Percentiles rank a stretch among this genome's conserved stretches.
phyloP scores from a whole-genome alignment of 2,888 invertebrate genomes.

The Ecliptopera silaceata region DNA sequence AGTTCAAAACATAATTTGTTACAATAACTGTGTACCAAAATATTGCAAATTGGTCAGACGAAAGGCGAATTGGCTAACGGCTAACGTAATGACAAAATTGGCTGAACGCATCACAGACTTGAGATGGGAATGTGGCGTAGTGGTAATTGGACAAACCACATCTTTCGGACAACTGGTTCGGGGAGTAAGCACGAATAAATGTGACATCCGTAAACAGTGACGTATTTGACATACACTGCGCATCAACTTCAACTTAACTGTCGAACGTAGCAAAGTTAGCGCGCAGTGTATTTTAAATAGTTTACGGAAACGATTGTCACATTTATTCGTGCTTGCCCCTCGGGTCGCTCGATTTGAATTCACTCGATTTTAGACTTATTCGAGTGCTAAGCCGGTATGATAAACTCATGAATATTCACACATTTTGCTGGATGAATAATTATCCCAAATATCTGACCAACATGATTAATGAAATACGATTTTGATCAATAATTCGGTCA shows the following conservation, averaged over 20 bases:
- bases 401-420: conserved; percentile 15
- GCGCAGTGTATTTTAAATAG: too few species aligned
- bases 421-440: conserved; percentile 12
- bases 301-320: too few species aligned
- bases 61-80: not conserved
- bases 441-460: conserved; percentile 10
- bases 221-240: too few species aligned
- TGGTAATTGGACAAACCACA: conserved; percentile 45
- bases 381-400: conserved; percentile 29
- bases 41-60: too few species aligned
- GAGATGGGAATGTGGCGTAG: conserved; percentile 6
- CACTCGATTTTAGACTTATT: conserved; percentile 32
- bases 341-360: conserved; percentile 25
- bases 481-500: not conserved
- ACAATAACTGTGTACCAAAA: too few species aligned
- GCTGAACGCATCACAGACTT: not conserved
- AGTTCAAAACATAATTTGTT: too few species aligned
- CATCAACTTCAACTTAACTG: too few species aligned
- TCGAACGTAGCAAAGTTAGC: too few species aligned
- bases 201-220: too few species aligned
- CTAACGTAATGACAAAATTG: not conserved
- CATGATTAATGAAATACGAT: conserved; percentile 5
- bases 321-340: too few species aligned
- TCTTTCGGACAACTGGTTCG: conserved; percentile 28
- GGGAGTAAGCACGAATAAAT: too few species aligned